Evolutionary conservation across 2,888 invertebrate species (phyloP).

Genomic region (Ischnus inquisitorius): DNA sequence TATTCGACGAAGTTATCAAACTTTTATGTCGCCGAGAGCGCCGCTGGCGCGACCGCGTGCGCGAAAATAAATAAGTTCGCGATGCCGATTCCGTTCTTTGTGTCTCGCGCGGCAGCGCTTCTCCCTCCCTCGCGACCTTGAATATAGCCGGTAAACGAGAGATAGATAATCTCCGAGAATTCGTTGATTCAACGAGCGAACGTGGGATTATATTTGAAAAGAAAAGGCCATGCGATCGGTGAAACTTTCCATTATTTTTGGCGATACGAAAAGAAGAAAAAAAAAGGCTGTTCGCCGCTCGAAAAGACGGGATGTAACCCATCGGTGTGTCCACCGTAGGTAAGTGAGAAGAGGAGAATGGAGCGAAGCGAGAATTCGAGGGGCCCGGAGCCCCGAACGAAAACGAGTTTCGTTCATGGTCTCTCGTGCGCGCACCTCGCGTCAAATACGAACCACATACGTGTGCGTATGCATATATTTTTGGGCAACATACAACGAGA

Average conservation of each 20-base stretch:
- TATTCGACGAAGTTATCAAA: constrained; percentile 9
- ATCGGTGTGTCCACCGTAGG: constrained; percentile 10
- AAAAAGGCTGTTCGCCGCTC: neutral
- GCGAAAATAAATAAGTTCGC: constrained; percentile 6
- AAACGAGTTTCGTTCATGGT: constrained; percentile 65
- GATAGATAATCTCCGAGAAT: constrained; percentile 20
- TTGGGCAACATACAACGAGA: neutral
- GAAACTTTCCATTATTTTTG: constrained; percentile 36
- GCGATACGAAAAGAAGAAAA: neutral
- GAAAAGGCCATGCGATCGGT: constrained; percentile 19
- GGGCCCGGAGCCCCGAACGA: constrained; percentile 39
- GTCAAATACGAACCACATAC: neutral
- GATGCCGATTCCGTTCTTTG: constrained; percentile 15
- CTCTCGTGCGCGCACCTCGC: constrained; percentile 8
- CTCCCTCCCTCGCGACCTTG: neutral
- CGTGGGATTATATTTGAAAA: constrained; percentile 19
- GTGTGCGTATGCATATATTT: constrained; percentile 4
- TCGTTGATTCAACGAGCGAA: constrained; percentile 10
- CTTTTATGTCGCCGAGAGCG: constrained; percentile 8
- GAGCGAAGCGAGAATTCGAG: constrained; percentile 36
- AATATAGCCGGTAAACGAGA: constrained; percentile 3
- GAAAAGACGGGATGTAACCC: neutral
- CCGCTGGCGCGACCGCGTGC: neutral
- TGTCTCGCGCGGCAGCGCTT: neutral
- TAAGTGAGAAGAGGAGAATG: constrained; percentile 5